These are phyloP conservation scores for Proctacanthus coquilletti DNA, from an alignment of 1,140 invertebrate genomes.

Conservation along the genomic window DNA sequence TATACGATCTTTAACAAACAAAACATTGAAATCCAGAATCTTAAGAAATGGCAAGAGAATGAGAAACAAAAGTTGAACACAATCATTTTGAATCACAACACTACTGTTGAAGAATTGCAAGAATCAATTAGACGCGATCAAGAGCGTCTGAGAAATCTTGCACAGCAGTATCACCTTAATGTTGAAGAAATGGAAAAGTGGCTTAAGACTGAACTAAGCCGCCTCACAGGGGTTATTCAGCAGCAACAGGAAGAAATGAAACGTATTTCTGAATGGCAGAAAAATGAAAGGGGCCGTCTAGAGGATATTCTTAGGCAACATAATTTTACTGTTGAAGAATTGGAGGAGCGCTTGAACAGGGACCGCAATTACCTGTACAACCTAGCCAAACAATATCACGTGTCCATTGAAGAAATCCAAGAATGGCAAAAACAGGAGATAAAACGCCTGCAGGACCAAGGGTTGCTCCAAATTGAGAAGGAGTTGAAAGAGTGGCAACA, in stretches of 20 bases:
- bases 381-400: slow-evolving; percentile 22
- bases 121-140: slow-evolving; percentile 19
- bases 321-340: slow-evolving; percentile 18
- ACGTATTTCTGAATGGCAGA: slow-evolving; percentile 21
- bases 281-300: slow-evolving; percentile 18
- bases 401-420: slow-evolving; percentile 24
- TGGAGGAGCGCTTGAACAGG: slow-evolving; percentile 17
- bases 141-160: slow-evolving; percentile 19
- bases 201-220: slow-evolving; percentile 19
- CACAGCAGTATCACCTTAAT: slow-evolving; percentile 21
- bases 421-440: slow-evolving; percentile 22
- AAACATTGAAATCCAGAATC: slow-evolving; percentile 16
- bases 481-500: slow-evolving; percentile 24
- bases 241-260: slow-evolving; percentile 21
- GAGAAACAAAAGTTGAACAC: slow-evolving; percentile 20
- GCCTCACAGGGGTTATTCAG: slow-evolving; percentile 19
- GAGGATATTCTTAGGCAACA: slow-evolving; percentile 19
- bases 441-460: slow-evolving; percentile 15
- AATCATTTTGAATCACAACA: slow-evolving; percentile 22
- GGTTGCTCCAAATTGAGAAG: slow-evolving; percentile 16
- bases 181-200: slow-evolving; percentile 24
- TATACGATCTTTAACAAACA: slow-evolving; percentile 15
- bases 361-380: slow-evolving; percentile 20
- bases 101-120: slow-evolving; percentile 18
- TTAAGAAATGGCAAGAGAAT: slow-evolving; percentile 9